A percentile compares a stretch with the other conserved stretches of the same genome.
These are phyloP conservation scores for Rotaria socialis DNA, from an alignment of 2,888 invertebrate species.

Conservation along the genomic window DNA sequence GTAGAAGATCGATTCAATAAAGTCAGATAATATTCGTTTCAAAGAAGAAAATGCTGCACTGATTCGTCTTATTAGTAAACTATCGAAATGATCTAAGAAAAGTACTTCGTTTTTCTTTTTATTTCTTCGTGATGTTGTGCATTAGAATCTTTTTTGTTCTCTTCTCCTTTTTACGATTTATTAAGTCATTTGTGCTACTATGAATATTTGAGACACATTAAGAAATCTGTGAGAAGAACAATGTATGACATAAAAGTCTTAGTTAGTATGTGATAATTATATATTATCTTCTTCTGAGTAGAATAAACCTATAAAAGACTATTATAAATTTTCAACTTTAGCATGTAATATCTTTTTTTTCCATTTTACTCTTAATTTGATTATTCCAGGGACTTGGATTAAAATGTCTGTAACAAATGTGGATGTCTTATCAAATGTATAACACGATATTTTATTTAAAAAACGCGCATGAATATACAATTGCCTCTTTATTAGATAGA, in stretches of 20 bases:
- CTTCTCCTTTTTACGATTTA: background rate
- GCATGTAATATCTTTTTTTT: too few species aligned
- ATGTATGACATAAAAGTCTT: background rate
- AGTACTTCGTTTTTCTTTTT: background rate
- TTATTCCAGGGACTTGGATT: too few species aligned
- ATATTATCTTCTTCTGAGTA: background rate
- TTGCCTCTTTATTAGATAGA: too few species aligned
- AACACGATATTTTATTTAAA: too few species aligned
- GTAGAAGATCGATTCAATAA: conserved; percentile 79
- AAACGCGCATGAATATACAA: too few species aligned
- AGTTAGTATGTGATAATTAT: background rate
- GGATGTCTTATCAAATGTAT: too few species aligned
- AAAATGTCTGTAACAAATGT: too few species aligned
- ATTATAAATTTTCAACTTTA: too few species aligned
- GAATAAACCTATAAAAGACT: too few species aligned
- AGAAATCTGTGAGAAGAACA: background rate
- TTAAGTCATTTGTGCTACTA: background rate
- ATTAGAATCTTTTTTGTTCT: background rate
- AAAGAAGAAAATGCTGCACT: conserved; percentile 97
- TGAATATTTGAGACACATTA: background rate
- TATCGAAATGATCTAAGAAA: conserved; percentile 69
- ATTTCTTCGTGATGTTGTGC: background rate
- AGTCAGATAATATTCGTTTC: conserved; percentile 87
- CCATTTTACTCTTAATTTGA: too few species aligned
- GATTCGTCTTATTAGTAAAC: conserved; percentile 94